Percentiles rank a stretch among this genome's conserved stretches.
Evolutionary conservation across 2,113 vertebrate genomes (phyloP).

Genomic region (Physeter macrocephalus): DNA sequence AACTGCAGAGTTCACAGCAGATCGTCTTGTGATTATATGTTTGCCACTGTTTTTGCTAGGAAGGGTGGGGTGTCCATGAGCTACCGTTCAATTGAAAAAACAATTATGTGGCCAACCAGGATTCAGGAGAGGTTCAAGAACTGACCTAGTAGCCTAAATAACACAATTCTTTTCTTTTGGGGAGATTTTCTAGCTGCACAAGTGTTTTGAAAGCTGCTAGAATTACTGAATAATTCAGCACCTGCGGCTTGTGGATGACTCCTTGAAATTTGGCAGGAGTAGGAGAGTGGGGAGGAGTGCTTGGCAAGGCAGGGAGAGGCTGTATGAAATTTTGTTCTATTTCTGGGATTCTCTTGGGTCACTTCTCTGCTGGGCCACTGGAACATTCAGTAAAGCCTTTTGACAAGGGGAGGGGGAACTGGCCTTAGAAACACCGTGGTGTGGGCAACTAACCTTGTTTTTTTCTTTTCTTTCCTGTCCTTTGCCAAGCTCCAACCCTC

Average conservation of each 20-base stretch:
- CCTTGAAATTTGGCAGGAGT: conserved; percentile 25
- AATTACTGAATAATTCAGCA: conserved; percentile 68
- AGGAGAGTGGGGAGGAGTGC: neutral
- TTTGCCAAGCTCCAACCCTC: neutral
- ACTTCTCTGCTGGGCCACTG: conserved; percentile 35
- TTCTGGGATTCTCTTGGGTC: conserved; percentile 36
- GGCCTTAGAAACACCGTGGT: neutral
- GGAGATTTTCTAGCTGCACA: conserved; percentile 27
- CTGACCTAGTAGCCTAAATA: conserved; percentile 71
- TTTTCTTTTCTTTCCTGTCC: neutral
- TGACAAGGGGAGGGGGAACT: neutral
- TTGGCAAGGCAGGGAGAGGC: neutral
- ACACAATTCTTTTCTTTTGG: neutral
- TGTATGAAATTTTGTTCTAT: conserved; percentile 20
- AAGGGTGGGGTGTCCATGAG: conserved; percentile 15
- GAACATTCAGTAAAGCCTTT: neutral
- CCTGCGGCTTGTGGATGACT: conserved; percentile 3
- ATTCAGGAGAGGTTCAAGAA: conserved; percentile 30
- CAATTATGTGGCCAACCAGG: conserved; percentile 16
- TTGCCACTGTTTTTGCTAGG: neutral
- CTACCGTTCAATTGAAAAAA: conserved; percentile 48
- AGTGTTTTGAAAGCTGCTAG: conserved; percentile 52
- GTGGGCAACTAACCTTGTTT: neutral
- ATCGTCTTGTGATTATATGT: neutral
- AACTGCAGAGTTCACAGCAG: neutral